phyloP scores from a whole-genome alignment of 2,113 vertebrate genomes.

The Pan troglodytes region DNA sequence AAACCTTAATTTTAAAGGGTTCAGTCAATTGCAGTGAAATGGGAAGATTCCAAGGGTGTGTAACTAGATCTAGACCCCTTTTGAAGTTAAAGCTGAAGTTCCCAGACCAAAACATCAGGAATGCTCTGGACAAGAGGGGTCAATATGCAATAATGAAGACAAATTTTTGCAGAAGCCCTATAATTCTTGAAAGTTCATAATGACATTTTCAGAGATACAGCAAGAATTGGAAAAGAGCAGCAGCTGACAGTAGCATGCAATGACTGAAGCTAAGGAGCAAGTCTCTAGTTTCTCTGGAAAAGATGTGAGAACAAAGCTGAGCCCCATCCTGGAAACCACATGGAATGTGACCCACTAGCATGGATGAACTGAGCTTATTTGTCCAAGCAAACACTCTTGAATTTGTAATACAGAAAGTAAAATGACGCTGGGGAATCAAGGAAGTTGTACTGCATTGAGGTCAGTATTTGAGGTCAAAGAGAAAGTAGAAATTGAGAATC shows the following conservation, averaged over 20 bases:
- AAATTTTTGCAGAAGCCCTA: neutral
- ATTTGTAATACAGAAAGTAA: neutral
- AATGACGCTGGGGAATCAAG: neutral
- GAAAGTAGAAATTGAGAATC: neutral
- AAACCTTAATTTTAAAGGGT: neutral
- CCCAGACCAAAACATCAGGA: neutral
- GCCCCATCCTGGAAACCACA: neutral
- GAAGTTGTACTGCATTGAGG: neutral
- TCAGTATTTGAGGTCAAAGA: neutral
- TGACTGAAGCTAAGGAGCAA: neutral
- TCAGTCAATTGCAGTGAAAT: neutral
- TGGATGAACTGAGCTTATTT: neutral
- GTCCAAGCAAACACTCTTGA: neutral
- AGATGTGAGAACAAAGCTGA: neutral
- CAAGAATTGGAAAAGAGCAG: neutral
- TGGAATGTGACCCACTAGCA: neutral
- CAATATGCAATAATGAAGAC: neutral
- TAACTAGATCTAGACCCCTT: neutral
- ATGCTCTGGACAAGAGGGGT: neutral
- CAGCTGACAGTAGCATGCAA: neutral
- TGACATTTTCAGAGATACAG: neutral
- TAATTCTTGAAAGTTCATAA: neutral
- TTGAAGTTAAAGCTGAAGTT: neutral
- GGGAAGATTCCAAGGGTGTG: fast-evolving
- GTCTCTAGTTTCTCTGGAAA: neutral